Evolutionary conservation across 2,888 invertebrate genomes (phyloP).

Genomic region (Bombylius major): DNA sequence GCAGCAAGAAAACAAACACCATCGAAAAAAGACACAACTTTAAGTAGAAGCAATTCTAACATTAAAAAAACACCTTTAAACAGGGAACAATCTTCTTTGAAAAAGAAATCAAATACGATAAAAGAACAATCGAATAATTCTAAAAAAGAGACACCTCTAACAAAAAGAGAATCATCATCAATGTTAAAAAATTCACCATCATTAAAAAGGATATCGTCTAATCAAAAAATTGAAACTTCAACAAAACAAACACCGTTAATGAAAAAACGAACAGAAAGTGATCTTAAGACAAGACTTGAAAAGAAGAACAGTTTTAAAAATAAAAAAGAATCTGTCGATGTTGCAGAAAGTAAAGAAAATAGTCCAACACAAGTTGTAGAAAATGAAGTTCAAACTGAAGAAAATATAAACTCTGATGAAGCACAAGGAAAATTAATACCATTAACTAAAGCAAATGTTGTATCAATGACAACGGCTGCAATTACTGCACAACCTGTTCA

Average conservation of each 20-base stretch:
- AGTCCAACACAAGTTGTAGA: conserved; percentile 3
- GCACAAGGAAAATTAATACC: conserved; percentile 18
- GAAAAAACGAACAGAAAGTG: conserved; percentile 29
- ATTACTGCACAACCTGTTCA: conserved; percentile 45
- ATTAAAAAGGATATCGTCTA: neutral
- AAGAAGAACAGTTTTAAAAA: conserved; percentile 17
- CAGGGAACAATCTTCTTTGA: neutral
- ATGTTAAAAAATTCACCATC: conserved; percentile 8
- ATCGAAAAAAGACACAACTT: neutral
- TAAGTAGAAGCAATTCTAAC: conserved; percentile 3
- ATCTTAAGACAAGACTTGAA: conserved; percentile 23
- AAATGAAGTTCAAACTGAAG: conserved; percentile 5
- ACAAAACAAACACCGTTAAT: conserved; percentile 12
- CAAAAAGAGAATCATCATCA: conserved; percentile 25
- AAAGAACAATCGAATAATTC: conserved; percentile 16
- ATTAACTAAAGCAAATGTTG: conserved; percentile 26
- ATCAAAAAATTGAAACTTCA: neutral
- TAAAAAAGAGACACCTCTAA: conserved; percentile 4
- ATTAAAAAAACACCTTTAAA: neutral
- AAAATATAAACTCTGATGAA: conserved; percentile 4
- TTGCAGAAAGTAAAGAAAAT: conserved; percentile 12
- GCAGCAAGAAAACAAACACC: neutral
- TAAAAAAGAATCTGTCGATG: neutral
- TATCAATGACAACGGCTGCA: conserved; percentile 47
- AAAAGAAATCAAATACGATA: conserved; percentile 14